phyloP scores from a whole-genome alignment of 2,888 invertebrate genomes.

The Physocephala rufipes region DNA sequence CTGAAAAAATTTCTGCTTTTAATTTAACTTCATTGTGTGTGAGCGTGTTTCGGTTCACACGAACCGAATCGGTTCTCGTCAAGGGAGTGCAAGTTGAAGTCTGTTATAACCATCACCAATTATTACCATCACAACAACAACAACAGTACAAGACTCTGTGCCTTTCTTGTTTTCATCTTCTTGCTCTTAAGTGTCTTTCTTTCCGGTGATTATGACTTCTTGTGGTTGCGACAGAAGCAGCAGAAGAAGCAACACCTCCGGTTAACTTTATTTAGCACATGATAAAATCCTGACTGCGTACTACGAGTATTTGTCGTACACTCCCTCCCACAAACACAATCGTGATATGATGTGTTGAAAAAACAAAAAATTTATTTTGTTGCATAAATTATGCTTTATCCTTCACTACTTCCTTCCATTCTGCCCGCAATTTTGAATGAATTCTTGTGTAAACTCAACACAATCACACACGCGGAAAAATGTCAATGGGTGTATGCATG shows the following conservation, averaged over 20 bases:
- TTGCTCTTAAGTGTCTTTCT: neutral
- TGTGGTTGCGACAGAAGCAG: slow-evolving; percentile 2
- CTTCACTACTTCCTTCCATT: too few relatives aligned
- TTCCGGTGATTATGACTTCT: slow-evolving; percentile 10
- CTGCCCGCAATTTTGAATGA: too few relatives aligned
- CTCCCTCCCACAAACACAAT: too few relatives aligned
- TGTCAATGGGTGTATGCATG: too few relatives aligned
- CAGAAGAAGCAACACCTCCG: neutral
- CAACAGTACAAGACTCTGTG: neutral
- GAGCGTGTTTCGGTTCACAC: neutral
- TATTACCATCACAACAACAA: neutral
- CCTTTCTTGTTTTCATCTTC: too few relatives aligned
- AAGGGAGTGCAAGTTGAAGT: neutral
- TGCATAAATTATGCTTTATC: neutral
- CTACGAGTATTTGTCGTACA: too few relatives aligned
- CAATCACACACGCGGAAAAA: neutral
- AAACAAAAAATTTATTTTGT: neutral
- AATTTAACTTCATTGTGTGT: neutral
- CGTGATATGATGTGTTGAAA: neutral
- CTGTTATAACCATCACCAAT: neutral
- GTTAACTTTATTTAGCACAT: neutral
- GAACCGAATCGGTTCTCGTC: too few relatives aligned
- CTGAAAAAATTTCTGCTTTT: too few relatives aligned
- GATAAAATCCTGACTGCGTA: too few relatives aligned
- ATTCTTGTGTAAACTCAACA: neutral